Base-by-base conservation (phyloP, 1,140 invertebrate genomes). In the Drosophila malerkotliana region DNA sequence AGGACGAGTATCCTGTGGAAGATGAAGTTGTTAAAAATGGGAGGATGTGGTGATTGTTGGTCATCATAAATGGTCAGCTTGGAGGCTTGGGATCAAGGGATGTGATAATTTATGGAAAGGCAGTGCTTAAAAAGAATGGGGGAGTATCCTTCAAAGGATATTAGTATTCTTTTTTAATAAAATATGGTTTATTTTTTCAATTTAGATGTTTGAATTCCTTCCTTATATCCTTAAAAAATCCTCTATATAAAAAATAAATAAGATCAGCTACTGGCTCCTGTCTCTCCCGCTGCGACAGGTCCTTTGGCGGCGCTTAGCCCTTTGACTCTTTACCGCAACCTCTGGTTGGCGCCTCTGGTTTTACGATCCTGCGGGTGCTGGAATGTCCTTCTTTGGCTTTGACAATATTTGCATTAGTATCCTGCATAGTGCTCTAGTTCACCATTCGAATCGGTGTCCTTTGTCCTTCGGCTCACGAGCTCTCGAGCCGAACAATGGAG, bases 291-390 rank as follows among this genome's bases (percentile, higher is more conserved):
- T 48, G 66, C 8, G 44, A 21, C 44, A 47, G 44, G 44, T 45
- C 61, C 47, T 67, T 71, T 69, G 44, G 52, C 24, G 28, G 24
- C 66, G 66, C 51, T 51, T 62, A 37, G 44, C 34, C 61, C 47
- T 67, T 71, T 69, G 44, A 44, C 12, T 21, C 8, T 28, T 24
- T 24, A 72, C 54, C 55, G 30, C 68, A 75, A 39, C 26, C 3
- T 1, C 18, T 18, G 18, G 21, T 69, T 69, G 82, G 77, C 81
- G 82, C 77, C 81, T 63, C 44, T 12, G 57, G n/a, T 59, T 83
- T 84, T 77, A 85, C 49, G 47, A 67, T 67, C 60, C 60, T 52
- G 62, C 28, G 1, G 60, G 56, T 15, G 56, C 26, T 7, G 28
- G 12, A 32, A 2, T 2, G 15, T 54, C 21, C n/a, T 14, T 4